These are phyloP conservation scores for Dascillus cervinus DNA, from an alignment of 2,888 invertebrate species.

Conservation along the genomic window DNA sequence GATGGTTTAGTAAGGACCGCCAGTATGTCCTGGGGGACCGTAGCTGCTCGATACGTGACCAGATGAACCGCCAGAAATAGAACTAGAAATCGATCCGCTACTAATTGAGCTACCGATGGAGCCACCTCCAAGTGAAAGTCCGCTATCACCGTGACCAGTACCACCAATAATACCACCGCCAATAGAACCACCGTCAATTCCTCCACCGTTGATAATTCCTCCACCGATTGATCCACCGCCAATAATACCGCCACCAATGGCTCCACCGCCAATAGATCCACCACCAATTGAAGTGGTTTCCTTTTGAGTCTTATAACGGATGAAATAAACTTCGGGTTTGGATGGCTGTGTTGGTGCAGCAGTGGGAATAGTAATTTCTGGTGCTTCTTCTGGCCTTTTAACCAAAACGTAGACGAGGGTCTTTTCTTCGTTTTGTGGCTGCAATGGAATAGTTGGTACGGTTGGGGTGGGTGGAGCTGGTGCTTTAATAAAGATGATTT, in stretches of 20 bases:
- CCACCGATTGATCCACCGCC: conserved; percentile 16
- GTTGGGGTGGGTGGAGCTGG: conserved; percentile 71
- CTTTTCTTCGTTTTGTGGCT: conserved; percentile 77
- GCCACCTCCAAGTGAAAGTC: conserved; percentile 2
- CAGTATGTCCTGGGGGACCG: conserved; percentile 37
- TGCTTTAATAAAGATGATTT: conserved; percentile 86
- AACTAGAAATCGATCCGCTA: conserved; percentile 19
- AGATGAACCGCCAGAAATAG: conserved; percentile 23
- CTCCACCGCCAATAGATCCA: conserved; percentile 25
- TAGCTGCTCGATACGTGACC: conserved; percentile 27
- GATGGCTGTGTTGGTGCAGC: conserved; percentile 72
- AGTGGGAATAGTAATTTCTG: conserved; percentile 58
- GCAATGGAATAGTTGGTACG: conserved; percentile 67
- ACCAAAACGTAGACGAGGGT: conserved; percentile 81
- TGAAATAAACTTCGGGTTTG: conserved; percentile 86
- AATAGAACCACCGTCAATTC: conserved; percentile 10
- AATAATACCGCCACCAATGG: conserved; percentile 39
- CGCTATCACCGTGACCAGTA: conserved; percentile 11
- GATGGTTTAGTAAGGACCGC: conserved; percentile 28
- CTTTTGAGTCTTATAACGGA: conserved; percentile 68
- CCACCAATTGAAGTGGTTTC: conserved; percentile 32
- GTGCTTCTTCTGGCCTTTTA: conserved; percentile 51
- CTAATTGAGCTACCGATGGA: conserved; percentile 9
- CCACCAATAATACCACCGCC: conserved; percentile 9
- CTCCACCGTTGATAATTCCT: conserved; percentile 10